Base-by-base conservation (phyloP, 2,113 vertebrate species). In the Gallinago paraguaiae region DNA sequence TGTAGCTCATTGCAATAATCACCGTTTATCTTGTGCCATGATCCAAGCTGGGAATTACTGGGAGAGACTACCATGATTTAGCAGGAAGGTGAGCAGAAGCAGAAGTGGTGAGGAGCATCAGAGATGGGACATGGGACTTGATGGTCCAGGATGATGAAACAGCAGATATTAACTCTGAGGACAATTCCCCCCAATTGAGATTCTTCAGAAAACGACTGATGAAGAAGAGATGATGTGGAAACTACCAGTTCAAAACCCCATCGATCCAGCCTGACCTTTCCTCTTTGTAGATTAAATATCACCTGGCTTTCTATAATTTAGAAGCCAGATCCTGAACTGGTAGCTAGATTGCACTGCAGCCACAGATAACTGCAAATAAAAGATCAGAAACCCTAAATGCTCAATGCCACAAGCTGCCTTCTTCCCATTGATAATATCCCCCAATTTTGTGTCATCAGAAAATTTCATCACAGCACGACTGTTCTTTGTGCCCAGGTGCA, bases 11-110 rank as follows among this genome's bases (percentile, higher is more conserved):
- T 35, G n/a, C 12, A 64, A 19, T 20, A 11, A 37, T 25, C 25
- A 46, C 10, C 46, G 6, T 14, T 31, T 31, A 16, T 4, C 22
- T 43, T 12, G 15, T 6, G 10, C 16, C 48, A 11, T 4, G 8
- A 43, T 9, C 41, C 46, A 25, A 37, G 43, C 8, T 37, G 15
- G 48, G 71, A 39, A 45, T 10, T 41, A 14, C 46, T 13, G 31
- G 51, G 41, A 37, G 22, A 15, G 15, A 60, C 14, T 4, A 4
- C 41, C 39, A 25, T 0, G 2, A 37, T 18, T 9, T 9, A 19
- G n/a, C 16, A 59, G 28, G 23, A 12, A 41, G 17, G 56, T 6
- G 37, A 51, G 56, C 12, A n/a, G 64, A 30, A 25, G 43, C 30
- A 56, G 48, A 37, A 28, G n/a, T 0, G 16, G 22, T 16, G 53